Evolutionary conservation across 2,888 invertebrate species (phyloP).

Genomic region (Dynastes grantii): DNA sequence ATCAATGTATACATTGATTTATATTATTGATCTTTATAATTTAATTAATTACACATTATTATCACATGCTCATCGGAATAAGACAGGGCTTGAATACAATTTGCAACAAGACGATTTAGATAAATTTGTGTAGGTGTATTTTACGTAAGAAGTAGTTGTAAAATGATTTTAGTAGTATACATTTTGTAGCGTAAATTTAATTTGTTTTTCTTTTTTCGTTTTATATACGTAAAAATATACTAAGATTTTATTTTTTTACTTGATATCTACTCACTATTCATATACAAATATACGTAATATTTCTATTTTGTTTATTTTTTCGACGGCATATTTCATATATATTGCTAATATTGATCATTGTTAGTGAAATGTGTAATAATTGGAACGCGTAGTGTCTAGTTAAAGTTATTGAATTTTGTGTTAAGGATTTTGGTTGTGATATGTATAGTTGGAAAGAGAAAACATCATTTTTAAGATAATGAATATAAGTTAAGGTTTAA

Average conservation of each 20-base stretch:
- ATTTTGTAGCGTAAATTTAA: background rate
- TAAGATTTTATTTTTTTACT: conserved; percentile 27
- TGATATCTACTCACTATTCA: background rate
- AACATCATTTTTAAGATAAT: background rate
- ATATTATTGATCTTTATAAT: background rate
- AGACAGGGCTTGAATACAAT: background rate
- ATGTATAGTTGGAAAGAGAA: background rate
- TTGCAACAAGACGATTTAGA: background rate
- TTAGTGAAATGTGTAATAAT: background rate
- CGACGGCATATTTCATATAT: background rate
- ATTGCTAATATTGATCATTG: background rate
- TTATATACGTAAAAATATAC: background rate
- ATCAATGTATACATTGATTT: background rate
- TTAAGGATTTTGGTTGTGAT: conserved; percentile 3
- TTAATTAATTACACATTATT: background rate
- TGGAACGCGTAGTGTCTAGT: too few species aligned
- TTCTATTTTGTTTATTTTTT: conserved; percentile 1
- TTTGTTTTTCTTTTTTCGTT: background rate
- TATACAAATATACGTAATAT: background rate
- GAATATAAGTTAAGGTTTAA: background rate
- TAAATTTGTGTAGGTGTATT: background rate
- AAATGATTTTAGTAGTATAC: background rate
- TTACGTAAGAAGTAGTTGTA: background rate
- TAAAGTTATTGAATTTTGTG: too few species aligned
- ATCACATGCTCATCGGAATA: background rate